Base-by-base conservation (phyloP, 2,797 vertebrate species). In the Myotis findleyi region DNA sequence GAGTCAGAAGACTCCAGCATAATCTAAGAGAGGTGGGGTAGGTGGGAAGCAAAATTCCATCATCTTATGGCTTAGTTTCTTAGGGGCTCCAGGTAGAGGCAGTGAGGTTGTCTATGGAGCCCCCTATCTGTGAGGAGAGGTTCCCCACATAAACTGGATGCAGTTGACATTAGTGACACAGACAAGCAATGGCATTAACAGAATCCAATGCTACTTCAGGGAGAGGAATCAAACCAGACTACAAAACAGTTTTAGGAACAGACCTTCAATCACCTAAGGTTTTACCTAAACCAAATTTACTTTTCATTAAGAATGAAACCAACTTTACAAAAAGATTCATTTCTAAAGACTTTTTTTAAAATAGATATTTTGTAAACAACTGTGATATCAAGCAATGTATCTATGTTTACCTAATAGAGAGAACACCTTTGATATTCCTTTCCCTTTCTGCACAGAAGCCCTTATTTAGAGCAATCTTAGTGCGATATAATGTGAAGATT, bases 301-400 rank as follows among this genome's bases (percentile, higher is more conserved):
- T 77, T 92, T 82, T 77, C 23, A 55, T 47, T 73, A 73, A 92
- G 53, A 88, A 77, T 72, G 53, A 92, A 95, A 82, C 17, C 2
- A 30, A 10, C 9, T 25, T 87, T 64, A 89, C 27, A 68, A 89
- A 79, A 89, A 76, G 16, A 79, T 49, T 49, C 21, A 79, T 11
- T 66, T 93, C 80, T 80, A 82, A 72, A 69, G 84, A 80, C 55
- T 25, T 94, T 64, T 30, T 6, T 7, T 33, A 33, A 38, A 30
- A 64, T 38, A 49, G 21, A 38, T 49, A 30, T 17, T 91, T 82
- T 25, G 6, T 18, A 66, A 92, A 79, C 5, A 95, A 76, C n/a
- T 88, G 47, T 55, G 16, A 25, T 57, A 86, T 44, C 38, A 71
- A 64, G 14, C 36, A 36, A 25, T 38, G 66, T 5, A 73, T 51